phyloP scores from a whole-genome alignment of 64 coral and sea anemone species.

The Pachyseris speciosa region DNA sequence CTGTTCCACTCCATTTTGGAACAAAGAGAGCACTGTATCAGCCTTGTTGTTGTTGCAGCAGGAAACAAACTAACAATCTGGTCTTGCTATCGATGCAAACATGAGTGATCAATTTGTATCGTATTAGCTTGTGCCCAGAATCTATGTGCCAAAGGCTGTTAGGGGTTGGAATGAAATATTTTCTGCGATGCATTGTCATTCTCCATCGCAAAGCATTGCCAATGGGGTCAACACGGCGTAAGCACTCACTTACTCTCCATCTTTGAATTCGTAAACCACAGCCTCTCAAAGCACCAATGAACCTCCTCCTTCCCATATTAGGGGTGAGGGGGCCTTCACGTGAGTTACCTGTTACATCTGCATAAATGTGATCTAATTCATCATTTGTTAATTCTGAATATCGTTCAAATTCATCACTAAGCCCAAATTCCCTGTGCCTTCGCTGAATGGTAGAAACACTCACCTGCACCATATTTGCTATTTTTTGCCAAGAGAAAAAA shows the following conservation, averaged over 20 bases:
- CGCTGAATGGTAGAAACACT: constrained; percentile 74
- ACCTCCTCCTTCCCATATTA: constrained; percentile 79
- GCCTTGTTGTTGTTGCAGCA: constrained; percentile 69
- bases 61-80: constrained; percentile 33
- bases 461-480: constrained; percentile 56
- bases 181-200: constrained; percentile 74
- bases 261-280: constrained; percentile 66
- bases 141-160: constrained; percentile 91
- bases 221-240: constrained; percentile 70
- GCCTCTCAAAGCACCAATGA: constrained; percentile 75
- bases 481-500: constrained; percentile 82
- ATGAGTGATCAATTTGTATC: constrained; percentile 57
- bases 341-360: not conserved
- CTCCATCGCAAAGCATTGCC: constrained; percentile 84
- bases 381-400: constrained; percentile 75
- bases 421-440: constrained; percentile 52
- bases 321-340: constrained; percentile 71
- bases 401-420: constrained; percentile 35
- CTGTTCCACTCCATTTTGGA: constrained; percentile 63
- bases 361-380: constrained; percentile 71
- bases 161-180: constrained; percentile 82
- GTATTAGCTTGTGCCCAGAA: constrained; percentile 75
- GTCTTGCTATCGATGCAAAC: constrained; percentile 56
- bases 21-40: constrained; percentile 63
- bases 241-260: too few species aligned